phyloP scores from a whole-genome alignment of 2,888 invertebrate species.

The Phymatocera aterrima region DNA sequence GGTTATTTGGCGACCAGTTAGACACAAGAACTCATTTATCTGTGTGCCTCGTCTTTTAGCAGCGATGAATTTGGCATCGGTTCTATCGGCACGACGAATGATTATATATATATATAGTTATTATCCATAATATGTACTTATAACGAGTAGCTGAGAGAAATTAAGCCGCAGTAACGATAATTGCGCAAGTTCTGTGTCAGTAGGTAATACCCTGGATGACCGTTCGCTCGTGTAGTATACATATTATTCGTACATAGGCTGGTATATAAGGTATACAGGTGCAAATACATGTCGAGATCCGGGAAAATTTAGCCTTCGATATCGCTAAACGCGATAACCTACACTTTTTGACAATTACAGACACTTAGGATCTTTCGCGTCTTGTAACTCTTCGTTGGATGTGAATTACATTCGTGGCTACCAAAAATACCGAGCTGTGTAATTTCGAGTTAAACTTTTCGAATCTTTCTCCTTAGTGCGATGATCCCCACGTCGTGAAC shows the following conservation, averaged over 20 bases:
- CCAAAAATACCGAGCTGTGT: background rate
- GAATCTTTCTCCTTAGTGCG: background rate
- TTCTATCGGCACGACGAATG: background rate
- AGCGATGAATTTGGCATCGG: background rate
- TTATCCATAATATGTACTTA: background rate
- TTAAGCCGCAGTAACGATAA: background rate
- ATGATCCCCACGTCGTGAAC: background rate
- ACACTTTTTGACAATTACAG: constrained; percentile 12
- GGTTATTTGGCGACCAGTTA: constrained; percentile 18
- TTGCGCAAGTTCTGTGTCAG: background rate
- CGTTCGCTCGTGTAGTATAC: background rate
- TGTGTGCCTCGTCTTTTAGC: constrained; percentile 23
- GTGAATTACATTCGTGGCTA: background rate
- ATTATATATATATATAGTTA: background rate
- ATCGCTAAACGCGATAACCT: constrained; percentile 6
- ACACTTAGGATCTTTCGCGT: constrained; percentile 5
- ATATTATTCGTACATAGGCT: too few relatives aligned
- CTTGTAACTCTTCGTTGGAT: background rate
- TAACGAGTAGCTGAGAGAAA: background rate
- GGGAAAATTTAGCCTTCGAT: constrained; percentile 12
- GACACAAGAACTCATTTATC: background rate
- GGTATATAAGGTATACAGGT: too few relatives aligned
- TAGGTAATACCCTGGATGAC: background rate
- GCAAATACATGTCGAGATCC: background rate
- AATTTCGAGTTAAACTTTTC: background rate